Evolutionary conservation across 2,888 invertebrate species (phyloP), one percentile per base, ranked within the genome.

Genomic region (Elegia similella): DNA sequence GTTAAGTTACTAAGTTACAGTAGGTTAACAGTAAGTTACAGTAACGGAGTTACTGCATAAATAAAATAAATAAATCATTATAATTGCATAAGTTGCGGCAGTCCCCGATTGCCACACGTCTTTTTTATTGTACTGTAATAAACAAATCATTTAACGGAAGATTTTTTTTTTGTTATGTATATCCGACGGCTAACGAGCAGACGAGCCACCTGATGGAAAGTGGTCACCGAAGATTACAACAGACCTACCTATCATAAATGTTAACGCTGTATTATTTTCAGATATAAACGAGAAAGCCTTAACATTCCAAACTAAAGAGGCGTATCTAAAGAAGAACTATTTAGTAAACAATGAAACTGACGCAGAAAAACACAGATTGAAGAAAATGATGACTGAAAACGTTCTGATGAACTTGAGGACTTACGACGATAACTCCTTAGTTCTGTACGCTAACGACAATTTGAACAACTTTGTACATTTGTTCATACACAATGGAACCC

Each of bases 401-500:
- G 94, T 98, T 57, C 92, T 98, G n/a, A 94, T 98, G 78, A 98
- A 98, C 84, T 91, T 98, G 60, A 93, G 98, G 68, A 98, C 98
- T 0, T 97, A 97, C 76, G 96, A 96, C 70, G 92, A 93, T 42
- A 94, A 95, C 65, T 95, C 97, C 0, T 84, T 98, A 68, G 95
- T 98, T 15, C 88, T 98, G 7, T 98, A 98, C 76, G 97, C 97
- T 34, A 97, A 98, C 76, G 98, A 98, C 82, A 96, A 98, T 80
- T 91, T 97, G 59, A 98, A 98, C 78, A 98, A 98, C 83, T 98
- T 98, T 80, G 95, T 98, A 54, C 98, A 98, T 82, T 86, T 98
- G 30, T 97, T 96, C 82, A 94, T 98, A 61, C 94, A 95, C 64
- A 95, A 95, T 61, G 95, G 95, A 12, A 95, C 95, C 7, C 94